Percentiles rank a stretch among this genome's conserved stretches.
Evolutionary conservation across 1,140 invertebrate species (phyloP).

Genomic region (Mactra quadrangularis): DNA sequence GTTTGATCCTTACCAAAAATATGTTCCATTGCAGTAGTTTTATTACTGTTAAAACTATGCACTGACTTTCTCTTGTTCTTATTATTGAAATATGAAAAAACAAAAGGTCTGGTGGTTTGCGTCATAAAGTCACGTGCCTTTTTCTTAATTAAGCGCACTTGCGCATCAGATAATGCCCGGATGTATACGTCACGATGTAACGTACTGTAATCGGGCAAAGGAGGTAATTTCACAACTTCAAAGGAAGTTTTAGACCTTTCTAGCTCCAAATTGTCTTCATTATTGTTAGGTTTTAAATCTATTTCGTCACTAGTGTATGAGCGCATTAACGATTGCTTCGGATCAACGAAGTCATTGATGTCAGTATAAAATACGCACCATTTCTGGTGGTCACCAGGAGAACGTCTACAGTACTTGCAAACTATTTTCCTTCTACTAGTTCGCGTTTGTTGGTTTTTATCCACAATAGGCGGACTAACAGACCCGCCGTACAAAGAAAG

Average conservation of each 20-base stretch:
- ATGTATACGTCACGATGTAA: conserved; percentile 50
- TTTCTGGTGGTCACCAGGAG: conserved; percentile 49
- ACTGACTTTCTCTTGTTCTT: background rate
- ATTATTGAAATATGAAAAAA: conserved; percentile 48
- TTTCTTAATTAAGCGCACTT: conserved; percentile 20
- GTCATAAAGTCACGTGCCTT: conserved; percentile 11
- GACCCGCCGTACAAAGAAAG: conserved; percentile 21
- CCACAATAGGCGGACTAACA: conserved; percentile 10
- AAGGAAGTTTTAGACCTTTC: conserved; percentile 25
- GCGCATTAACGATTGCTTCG: background rate
- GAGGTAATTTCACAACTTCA: background rate
- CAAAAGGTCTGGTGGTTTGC: conserved; percentile 40
- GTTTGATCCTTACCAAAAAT: conserved; percentile 48
- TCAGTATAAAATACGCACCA: conserved; percentile 48
- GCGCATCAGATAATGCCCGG: conserved; percentile 42
- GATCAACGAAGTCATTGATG: background rate
- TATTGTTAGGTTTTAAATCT: background rate
- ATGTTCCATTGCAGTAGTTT: conserved; percentile 28
- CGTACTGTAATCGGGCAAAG: conserved; percentile 31
- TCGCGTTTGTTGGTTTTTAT: conserved; percentile 21
- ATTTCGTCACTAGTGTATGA: conserved; percentile 21
- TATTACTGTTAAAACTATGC: too few relatives aligned
- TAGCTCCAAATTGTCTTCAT: conserved; percentile 5
- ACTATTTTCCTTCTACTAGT: conserved; percentile 24
- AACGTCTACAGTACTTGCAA: conserved; percentile 32